phyloP scores from a whole-genome alignment of 2,113 vertebrate species.

The Petrocephalus zakoni region DNA sequence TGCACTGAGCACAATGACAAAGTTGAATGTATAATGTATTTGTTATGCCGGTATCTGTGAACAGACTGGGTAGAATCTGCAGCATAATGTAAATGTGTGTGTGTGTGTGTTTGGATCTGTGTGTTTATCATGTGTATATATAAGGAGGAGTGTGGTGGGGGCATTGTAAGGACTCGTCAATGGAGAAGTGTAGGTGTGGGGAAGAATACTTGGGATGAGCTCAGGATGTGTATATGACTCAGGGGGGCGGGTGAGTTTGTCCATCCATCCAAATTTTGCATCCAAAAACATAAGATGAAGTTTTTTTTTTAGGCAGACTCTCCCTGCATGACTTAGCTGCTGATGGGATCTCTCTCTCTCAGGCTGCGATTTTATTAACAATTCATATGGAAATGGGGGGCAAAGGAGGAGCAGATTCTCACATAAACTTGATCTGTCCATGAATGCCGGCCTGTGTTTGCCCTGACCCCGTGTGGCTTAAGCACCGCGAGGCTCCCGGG shows the following conservation, averaged over 20 bases:
- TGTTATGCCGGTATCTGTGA: not conserved
- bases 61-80: not conserved
- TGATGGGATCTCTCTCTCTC: conserved; percentile 73
- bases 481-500: conserved; percentile 70
- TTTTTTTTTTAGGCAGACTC: conserved; percentile 60
- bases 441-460: conserved; percentile 80
- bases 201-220: not conserved
- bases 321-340: conserved; percentile 79
- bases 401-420: conserved; percentile 77
- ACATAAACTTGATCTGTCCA: conserved; percentile 83
- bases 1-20: not conserved
- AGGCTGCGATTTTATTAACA: conserved; percentile 81
- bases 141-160: not conserved
- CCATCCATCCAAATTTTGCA: too few species aligned
- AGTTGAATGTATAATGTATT: not conserved
- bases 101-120: not conserved
- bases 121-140: not conserved
- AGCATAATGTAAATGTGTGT: not conserved
- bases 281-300: conserved; percentile 60
- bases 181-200: not conserved
- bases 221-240: conserved; percentile 41
- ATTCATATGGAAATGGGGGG: conserved; percentile 86
- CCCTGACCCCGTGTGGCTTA: conserved; percentile 78
- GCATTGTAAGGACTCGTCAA: conserved; percentile 25
- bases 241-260: conserved; percentile 35